Conservation (phyloP, 2,797 vertebrate genomes). For the Uromys caudimaculatus region DNA sequence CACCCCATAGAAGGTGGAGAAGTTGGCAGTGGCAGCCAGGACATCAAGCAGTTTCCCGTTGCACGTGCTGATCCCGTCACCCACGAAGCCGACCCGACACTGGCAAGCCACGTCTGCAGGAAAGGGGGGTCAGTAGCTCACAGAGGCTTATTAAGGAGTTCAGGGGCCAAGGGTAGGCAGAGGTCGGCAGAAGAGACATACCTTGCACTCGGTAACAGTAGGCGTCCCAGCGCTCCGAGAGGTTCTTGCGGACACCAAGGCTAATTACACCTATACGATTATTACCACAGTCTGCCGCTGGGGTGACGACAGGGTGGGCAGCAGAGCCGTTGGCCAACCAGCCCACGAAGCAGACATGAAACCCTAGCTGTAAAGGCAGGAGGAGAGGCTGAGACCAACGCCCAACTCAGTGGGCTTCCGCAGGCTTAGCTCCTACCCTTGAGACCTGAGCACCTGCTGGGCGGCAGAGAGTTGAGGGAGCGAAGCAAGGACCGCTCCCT, state of each 20-base stretch:
- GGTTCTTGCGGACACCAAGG: conserved; percentile 90
- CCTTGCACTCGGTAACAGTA: conserved; percentile 95
- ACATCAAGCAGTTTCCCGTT: conserved; percentile 93
- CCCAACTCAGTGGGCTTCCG: not conserved
- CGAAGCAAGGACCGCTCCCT: conserved; percentile 91
- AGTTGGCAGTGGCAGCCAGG: conserved; percentile 89
- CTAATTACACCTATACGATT: conserved; percentile 92
- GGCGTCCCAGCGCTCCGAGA: conserved; percentile 92
- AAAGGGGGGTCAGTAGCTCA: not conserved
- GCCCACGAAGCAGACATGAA: conserved; percentile 94
- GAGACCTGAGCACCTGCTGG: conserved; percentile 91
- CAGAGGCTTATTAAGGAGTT: not conserved
- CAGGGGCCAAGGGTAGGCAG: rapidly evolving
- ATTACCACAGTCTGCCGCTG: conserved; percentile 91
- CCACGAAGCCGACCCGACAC: conserved; percentile 91
- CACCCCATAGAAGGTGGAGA: conserved; percentile 95
- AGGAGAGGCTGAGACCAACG: conserved; percentile 27
- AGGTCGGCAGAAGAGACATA: conserved; percentile 64
- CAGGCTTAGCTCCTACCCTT: not conserved
- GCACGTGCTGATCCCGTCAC: conserved; percentile 91
- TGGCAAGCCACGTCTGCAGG: conserved; percentile 91
- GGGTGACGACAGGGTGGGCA: conserved; percentile 93
- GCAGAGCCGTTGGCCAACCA: conserved; percentile 93
- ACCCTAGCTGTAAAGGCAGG: conserved; percentile 90
- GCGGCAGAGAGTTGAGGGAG: conserved; percentile 93